Evolutionary conservation across 1,140 invertebrate species (phyloP).

Genomic region (Cydia splendana): DNA sequence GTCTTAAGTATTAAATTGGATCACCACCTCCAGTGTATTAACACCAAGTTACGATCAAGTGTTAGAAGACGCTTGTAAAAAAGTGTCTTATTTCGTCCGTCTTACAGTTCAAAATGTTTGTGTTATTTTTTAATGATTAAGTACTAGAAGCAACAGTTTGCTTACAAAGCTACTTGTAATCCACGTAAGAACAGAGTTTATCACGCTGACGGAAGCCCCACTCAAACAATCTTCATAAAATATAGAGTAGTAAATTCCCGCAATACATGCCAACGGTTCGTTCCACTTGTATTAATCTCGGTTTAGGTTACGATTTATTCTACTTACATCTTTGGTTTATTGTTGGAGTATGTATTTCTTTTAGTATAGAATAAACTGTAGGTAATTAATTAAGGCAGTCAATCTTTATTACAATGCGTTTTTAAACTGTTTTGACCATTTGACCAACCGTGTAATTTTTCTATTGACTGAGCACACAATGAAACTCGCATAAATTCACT

Average conservation of each 20-base stretch:
- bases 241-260: not conserved
- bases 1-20: slow-evolving; percentile 10
- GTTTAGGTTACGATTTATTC: not conserved
- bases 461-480: too few species aligned
- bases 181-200: slow-evolving; percentile 9
- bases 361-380: too few species aligned
- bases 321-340: not conserved
- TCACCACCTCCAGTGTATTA: slow-evolving; percentile 4
- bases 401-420: too few species aligned
- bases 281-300: not conserved
- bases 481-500: too few species aligned
- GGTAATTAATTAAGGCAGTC: too few species aligned
- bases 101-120: not conserved
- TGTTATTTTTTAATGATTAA: not conserved
- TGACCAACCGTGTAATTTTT: too few species aligned
- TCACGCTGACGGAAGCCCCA: slow-evolving; percentile 19
- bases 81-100: not conserved
- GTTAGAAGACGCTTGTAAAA: not conserved
- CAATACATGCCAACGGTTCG: not conserved
- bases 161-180: slow-evolving; percentile 25
- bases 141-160: slow-evolving; percentile 19
- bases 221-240: slow-evolving; percentile 23
- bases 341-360: too few species aligned
- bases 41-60: slow-evolving; percentile 5
- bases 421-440: too few species aligned